phyloP scores from a whole-genome alignment of 2,797 vertebrate species.

The Tenualosa ilisha region DNA sequence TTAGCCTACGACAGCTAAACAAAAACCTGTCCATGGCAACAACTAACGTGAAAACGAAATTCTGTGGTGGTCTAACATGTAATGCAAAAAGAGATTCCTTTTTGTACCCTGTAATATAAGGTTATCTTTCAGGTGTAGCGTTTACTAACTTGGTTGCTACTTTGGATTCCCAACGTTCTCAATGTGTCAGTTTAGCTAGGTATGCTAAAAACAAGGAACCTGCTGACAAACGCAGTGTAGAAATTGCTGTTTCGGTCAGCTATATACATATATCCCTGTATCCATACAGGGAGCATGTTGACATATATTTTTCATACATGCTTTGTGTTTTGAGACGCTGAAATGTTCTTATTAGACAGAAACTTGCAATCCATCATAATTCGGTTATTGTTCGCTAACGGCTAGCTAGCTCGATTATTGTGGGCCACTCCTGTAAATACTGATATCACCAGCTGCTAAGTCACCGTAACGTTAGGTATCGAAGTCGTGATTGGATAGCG shows the following conservation, averaged over 20 bases:
- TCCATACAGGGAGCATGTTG: background rate
- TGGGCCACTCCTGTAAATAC: background rate
- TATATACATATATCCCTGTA: too few species aligned
- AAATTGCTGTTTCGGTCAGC: background rate
- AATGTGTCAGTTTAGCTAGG: background rate
- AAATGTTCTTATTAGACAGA: background rate
- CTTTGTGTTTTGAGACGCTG: background rate
- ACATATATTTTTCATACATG: too few species aligned
- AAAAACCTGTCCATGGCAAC: background rate
- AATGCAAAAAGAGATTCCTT: background rate
- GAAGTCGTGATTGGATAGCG: background rate
- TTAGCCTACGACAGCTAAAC: constrained; percentile 9
- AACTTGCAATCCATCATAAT: background rate
- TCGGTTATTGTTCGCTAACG: background rate
- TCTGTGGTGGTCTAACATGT: too few species aligned
- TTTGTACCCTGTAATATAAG: background rate
- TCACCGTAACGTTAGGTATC: background rate
- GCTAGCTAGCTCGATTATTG: background rate
- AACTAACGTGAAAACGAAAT: too few species aligned
- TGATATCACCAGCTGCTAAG: background rate
- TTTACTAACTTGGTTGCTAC: background rate
- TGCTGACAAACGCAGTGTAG: background rate
- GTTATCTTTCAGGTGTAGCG: background rate
- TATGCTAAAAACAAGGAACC: background rate
- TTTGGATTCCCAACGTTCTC: background rate